phyloP scores from a whole-genome alignment of 2,888 invertebrate species.

The Vesta saturnalis region DNA sequence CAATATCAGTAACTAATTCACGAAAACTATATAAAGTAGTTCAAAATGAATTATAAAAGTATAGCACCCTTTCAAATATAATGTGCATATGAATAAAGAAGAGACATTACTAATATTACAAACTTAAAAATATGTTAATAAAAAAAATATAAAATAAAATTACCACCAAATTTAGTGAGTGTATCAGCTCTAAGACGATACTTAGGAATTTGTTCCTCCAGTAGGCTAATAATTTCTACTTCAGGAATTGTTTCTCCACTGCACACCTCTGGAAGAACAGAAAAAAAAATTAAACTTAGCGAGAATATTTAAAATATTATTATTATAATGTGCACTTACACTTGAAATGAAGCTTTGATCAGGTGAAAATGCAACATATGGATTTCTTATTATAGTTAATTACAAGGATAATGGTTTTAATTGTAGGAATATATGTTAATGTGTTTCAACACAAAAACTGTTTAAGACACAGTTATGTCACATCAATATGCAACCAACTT shows the following conservation, averaged over 20 bases:
- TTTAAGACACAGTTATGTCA: not conserved
- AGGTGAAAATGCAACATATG: not conserved
- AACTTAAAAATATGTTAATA: not conserved
- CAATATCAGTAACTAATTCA: too few species aligned
- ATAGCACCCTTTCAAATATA: too few species aligned
- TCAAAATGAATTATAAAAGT: too few species aligned
- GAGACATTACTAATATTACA: not conserved
- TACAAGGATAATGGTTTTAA: not conserved
- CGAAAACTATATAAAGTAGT: too few species aligned
- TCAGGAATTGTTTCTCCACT: slow-evolving; percentile 92
- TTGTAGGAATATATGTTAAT: not conserved
- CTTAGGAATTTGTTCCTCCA: slow-evolving; percentile 94
- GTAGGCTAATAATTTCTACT: slow-evolving; percentile 94
- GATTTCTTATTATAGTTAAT: not conserved
- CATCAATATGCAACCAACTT: too few species aligned
- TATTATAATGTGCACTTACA: not conserved
- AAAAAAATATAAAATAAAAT: slow-evolving; percentile 48
- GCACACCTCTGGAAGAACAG: slow-evolving; percentile 82
- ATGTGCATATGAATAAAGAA: too few species aligned
- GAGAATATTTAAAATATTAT: too few species aligned
- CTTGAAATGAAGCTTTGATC: not conserved
- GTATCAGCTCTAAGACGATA: slow-evolving; percentile 95
- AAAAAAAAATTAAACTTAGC: slow-evolving; percentile 11
- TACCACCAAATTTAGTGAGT: slow-evolving; percentile 90
- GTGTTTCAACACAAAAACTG: not conserved